Percentiles rank a stretch among this genome's conserved stretches.
Conservation (phyloP, 2,888 invertebrate genomes). For the Hyposoter didymator region DNA sequence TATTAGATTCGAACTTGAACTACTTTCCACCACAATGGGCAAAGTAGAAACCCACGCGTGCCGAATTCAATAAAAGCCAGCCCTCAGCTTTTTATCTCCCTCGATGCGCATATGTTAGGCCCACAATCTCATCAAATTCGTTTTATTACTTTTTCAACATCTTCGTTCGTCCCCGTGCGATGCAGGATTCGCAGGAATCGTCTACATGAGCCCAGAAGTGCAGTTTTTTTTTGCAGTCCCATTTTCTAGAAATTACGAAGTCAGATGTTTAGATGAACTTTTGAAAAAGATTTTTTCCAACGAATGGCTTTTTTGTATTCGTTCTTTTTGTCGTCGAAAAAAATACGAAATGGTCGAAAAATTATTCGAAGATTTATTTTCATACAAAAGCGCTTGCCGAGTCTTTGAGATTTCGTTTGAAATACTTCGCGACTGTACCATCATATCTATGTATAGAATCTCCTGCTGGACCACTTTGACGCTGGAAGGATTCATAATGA, state of each 20-base stretch:
- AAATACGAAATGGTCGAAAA: neutral
- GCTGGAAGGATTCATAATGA: conserved; percentile 75
- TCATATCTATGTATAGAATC: conserved; percentile 20
- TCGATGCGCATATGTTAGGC: neutral
- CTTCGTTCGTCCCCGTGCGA: neutral
- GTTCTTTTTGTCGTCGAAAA: neutral
- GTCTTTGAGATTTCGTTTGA: neutral
- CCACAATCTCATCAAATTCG: neutral
- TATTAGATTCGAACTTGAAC: conserved; percentile 69
- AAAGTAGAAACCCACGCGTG: conserved; percentile 24
- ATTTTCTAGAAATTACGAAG: too few relatives aligned
- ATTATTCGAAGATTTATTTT: neutral
- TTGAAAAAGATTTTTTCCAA: neutral
- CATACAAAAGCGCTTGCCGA: neutral
- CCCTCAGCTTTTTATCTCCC: neutral
- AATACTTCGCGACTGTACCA: neutral
- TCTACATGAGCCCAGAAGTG: too few relatives aligned
- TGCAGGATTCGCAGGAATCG: neutral
- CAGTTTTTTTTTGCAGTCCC: too few relatives aligned
- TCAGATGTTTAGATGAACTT: too few relatives aligned
- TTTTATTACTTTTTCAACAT: neutral
- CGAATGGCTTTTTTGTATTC: neutral
- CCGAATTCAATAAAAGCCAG: conserved; percentile 36
- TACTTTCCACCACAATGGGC: conserved; percentile 64
- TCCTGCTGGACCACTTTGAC: conserved; percentile 21